Percentiles rank a stretch among this genome's conserved stretches.
These are phyloP conservation scores for Rhamphomyia laevipes DNA, from an alignment of 2,888 invertebrate genomes.

Conservation along the genomic window DNA sequence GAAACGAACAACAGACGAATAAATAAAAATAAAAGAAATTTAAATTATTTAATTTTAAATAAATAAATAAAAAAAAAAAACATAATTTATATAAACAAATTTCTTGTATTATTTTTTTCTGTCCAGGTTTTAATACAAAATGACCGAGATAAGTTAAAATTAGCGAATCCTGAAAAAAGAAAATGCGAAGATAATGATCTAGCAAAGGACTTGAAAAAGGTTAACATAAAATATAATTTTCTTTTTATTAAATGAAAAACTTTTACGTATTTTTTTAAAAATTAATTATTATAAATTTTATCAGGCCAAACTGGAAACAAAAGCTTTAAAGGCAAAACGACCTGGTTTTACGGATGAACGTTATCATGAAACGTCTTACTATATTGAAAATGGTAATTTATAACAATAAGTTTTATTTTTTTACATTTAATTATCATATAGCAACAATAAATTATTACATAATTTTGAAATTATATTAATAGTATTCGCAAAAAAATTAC, in stretches of 20 bases:
- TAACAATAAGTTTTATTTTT: slow-evolving; percentile 1
- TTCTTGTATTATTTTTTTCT: no score
- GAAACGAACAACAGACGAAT: no score
- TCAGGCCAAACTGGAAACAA: slow-evolving; percentile 70
- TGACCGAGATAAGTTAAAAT: slow-evolving; percentile 53
- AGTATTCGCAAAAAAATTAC: no score
- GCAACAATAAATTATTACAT: no score
- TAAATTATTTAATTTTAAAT: no score
- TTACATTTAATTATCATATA: no score
- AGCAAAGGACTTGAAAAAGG: slow-evolving; percentile 79
- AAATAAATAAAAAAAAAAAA: no score
- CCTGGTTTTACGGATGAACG: slow-evolving; percentile 86
- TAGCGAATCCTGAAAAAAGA: slow-evolving; percentile 61
- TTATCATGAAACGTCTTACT: slow-evolving; percentile 90
- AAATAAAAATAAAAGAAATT: no score
- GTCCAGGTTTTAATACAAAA: slow-evolving; percentile 40
- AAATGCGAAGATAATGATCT: slow-evolving; percentile 73
- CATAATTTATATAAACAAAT: no score
- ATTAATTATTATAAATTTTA: slow-evolving; percentile 7
- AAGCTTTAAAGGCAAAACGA: slow-evolving; percentile 79
- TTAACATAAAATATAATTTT: slow-evolving; percentile 29
- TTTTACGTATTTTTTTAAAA: neutral
- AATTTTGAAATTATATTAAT: no score
- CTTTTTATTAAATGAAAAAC: neutral
- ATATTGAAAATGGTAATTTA: slow-evolving; percentile 83